phyloP scores from a whole-genome alignment of 2,113 vertebrate species.

The Saguinus midas region DNA sequence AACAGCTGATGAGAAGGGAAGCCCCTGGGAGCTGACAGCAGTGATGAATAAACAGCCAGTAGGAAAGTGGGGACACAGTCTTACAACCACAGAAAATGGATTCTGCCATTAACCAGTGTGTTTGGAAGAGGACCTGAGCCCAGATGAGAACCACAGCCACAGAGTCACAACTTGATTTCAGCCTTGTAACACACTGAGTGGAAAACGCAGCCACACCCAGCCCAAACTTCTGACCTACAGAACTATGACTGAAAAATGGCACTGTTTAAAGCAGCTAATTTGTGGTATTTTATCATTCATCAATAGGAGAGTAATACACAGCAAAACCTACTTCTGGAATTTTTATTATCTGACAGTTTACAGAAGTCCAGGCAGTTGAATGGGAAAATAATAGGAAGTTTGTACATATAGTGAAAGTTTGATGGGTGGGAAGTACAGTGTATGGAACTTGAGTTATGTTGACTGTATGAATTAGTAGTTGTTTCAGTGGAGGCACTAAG shows the following conservation, averaged over 20 bases:
- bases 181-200: not conserved
- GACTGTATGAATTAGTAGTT: not conserved
- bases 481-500: not conserved
- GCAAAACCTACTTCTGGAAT: not conserved
- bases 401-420: not conserved
- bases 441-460: not conserved
- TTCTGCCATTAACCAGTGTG: not conserved
- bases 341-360: not conserved
- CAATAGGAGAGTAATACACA: not conserved
- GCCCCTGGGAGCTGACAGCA: not conserved
- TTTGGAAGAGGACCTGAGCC: not conserved
- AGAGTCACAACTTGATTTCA: not conserved
- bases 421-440: not conserved
- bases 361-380: not conserved
- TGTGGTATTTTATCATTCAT: not conserved
- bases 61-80: not conserved
- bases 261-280: not conserved
- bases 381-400: not conserved
- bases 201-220: not conserved
- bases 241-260: not conserved
- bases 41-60: not conserved
- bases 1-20: not conserved
- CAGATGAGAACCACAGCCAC: not conserved
- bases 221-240: not conserved
- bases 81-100: not conserved